Evolutionary conservation across 2,888 invertebrate genomes (phyloP).

Genomic region (Dasysyrphus albostriatus): DNA sequence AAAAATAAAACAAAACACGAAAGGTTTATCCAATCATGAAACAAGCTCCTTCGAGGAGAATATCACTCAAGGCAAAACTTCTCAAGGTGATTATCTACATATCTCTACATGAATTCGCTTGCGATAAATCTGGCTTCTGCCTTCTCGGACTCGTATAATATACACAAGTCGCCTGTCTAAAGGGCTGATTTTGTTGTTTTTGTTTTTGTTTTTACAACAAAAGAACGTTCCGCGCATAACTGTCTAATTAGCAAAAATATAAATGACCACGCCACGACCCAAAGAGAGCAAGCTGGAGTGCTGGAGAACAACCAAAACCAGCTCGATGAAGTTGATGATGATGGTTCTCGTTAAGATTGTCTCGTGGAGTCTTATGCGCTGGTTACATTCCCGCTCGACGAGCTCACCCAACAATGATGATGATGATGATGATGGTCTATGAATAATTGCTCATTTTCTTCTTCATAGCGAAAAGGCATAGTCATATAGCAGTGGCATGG

Average conservation of each 20-base stretch:
- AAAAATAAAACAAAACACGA: not conserved
- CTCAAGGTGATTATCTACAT: slow-evolving; percentile 76
- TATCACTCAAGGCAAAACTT: slow-evolving; percentile 72
- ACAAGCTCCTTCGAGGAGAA: slow-evolving; percentile 16
- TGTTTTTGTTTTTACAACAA: slow-evolving; percentile 49
- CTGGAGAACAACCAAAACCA: slow-evolving; percentile 14
- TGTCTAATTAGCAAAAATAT: slow-evolving; percentile 76
- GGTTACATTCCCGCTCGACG: not conserved
- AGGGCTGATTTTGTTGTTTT: not conserved
- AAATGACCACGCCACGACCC: slow-evolving; percentile 75
- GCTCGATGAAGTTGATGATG: slow-evolving; percentile 71
- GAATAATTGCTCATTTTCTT: slow-evolving; percentile 72
- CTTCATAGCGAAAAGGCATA: slow-evolving; percentile 18
- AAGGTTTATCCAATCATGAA: slow-evolving; percentile 54
- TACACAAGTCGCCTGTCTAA: not conserved
- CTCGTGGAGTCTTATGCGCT: slow-evolving; percentile 20
- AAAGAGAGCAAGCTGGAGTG: slow-evolving; percentile 50
- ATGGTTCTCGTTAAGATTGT: slow-evolving; percentile 75
- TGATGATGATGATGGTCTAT: slow-evolving; percentile 71
- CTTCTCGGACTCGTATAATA: not conserved
- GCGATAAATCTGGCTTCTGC: slow-evolving; percentile 64
- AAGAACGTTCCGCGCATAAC: slow-evolving; percentile 74
- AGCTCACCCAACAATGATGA: slow-evolving; percentile 3
- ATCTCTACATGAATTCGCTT: slow-evolving; percentile 67
- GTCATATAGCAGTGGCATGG: slow-evolving; percentile 59